These are phyloP conservation scores for Leucophenga varia DNA, from an alignment of 1,140 invertebrate genomes.

Conservation along the genomic window DNA sequence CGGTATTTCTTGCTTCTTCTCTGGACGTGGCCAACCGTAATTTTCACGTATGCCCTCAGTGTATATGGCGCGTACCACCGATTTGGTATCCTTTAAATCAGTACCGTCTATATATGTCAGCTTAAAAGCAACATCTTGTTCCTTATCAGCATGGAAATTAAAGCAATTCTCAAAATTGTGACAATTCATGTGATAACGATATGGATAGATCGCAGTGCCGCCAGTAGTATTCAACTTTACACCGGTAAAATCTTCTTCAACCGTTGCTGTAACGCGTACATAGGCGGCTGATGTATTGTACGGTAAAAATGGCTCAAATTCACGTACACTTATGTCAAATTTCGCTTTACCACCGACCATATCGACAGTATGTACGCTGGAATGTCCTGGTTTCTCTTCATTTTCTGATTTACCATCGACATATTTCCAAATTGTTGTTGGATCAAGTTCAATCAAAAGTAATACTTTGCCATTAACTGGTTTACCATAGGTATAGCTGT, in stretches of 20 bases:
- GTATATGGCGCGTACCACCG: slow-evolving; percentile 67
- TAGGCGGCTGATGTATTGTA: slow-evolving; percentile 51
- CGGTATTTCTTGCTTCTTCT: slow-evolving; percentile 19
- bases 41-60: slow-evolving; percentile 56
- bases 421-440: slow-evolving; percentile 19
- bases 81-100: slow-evolving; percentile 34
- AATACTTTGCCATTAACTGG: slow-evolving; percentile 75
- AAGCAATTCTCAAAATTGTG: slow-evolving; percentile 71
- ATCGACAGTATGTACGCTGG: slow-evolving; percentile 60
- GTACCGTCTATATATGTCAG: slow-evolving; percentile 35
- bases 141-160: slow-evolving; percentile 85
- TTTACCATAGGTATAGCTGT: slow-evolving; percentile 69
- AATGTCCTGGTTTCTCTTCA: slow-evolving; percentile 22
- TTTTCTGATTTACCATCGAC: slow-evolving; percentile 24
- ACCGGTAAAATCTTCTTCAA: slow-evolving; percentile 76
- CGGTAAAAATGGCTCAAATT: slow-evolving; percentile 60
- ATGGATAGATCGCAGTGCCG: slow-evolving; percentile 73
- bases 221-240: slow-evolving; percentile 75
- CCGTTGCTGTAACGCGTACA: slow-evolving; percentile 67
- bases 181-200: slow-evolving; percentile 81
- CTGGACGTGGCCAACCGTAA: slow-evolving; percentile 14
- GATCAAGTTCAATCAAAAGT: slow-evolving; percentile 61
- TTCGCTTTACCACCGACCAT: slow-evolving; percentile 70
- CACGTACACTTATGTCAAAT: slow-evolving; percentile 69
- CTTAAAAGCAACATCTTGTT: slow-evolving; percentile 63